Conservation (phyloP, 2,797 vertebrate genomes). For the Potorous gilbertii region DNA sequence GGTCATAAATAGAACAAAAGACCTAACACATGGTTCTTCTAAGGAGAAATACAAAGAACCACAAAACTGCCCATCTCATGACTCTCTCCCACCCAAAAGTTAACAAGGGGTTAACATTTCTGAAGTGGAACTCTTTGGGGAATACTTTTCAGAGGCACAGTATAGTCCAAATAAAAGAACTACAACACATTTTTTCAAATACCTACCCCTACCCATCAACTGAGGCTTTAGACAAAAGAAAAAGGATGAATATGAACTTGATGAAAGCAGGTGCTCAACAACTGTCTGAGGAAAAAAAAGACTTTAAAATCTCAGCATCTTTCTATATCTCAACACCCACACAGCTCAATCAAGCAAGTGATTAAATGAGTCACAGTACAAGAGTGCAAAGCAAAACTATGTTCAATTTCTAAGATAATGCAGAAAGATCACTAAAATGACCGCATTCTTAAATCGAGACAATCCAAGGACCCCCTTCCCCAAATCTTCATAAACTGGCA, state of each 20-base stretch:
- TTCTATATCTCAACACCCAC: background rate
- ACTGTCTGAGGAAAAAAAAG: background rate
- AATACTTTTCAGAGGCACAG: background rate
- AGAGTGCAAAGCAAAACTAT: conserved; percentile 15
- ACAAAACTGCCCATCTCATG: background rate
- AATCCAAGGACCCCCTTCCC: conserved; percentile 9
- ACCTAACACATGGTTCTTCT: conserved; percentile 3
- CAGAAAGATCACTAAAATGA: conserved; percentile 17
- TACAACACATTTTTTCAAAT: background rate
- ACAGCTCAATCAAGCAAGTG: conserved; percentile 42
- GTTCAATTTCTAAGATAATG: background rate
- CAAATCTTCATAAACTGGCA: conserved; percentile 18
- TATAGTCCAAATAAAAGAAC: background rate
- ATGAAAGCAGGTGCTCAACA: background rate
- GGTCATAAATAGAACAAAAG: conserved; percentile 37
- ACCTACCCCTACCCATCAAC: background rate
- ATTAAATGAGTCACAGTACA: background rate
- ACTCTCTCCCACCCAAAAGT: background rate
- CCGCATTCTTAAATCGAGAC: background rate
- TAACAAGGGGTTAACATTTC: background rate
- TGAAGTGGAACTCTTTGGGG: background rate
- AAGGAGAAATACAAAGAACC: background rate
- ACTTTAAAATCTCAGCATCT: background rate
- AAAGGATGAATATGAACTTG: background rate
- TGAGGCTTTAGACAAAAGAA: background rate